phyloP scores from a whole-genome alignment of 2,888 invertebrate genomes.

The Lucinisca nassula region DNA sequence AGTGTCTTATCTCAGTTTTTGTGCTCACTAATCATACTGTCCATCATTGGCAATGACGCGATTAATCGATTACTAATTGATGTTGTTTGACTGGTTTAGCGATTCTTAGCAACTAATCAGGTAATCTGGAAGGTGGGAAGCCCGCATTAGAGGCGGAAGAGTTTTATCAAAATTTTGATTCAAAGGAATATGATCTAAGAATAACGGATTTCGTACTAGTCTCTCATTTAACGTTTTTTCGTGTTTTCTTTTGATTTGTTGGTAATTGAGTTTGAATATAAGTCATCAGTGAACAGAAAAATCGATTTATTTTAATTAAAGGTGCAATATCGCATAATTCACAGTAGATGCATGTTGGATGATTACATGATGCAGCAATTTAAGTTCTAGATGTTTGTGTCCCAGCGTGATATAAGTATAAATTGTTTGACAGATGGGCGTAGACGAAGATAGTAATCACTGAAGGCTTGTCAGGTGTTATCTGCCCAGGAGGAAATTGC shows the following conservation, averaged over 20 bases:
- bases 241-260: background rate
- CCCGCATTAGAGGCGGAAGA: background rate
- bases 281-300: background rate
- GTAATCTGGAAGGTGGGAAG: background rate
- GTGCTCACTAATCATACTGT: background rate
- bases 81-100: background rate
- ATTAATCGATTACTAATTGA: conserved; percentile 16
- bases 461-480: too few relatives aligned
- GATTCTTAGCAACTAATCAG: background rate
- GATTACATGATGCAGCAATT: background rate
- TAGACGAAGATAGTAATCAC: too few relatives aligned
- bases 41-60: background rate
- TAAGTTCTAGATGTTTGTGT: background rate
- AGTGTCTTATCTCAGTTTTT: background rate
- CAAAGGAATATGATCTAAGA: background rate
- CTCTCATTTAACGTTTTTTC: background rate
- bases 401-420: background rate
- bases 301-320: background rate
- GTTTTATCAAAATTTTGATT: background rate
- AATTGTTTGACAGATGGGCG: too few relatives aligned
- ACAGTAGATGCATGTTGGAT: background rate
- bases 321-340: background rate
- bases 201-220: background rate
- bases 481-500: too few relatives aligned
- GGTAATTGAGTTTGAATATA: background rate